Evolutionary conservation across 2,888 invertebrate genomes (phyloP), one percentile per base, ranked within the genome.

Genomic region (Chamaedrilus cognettii): DNA sequence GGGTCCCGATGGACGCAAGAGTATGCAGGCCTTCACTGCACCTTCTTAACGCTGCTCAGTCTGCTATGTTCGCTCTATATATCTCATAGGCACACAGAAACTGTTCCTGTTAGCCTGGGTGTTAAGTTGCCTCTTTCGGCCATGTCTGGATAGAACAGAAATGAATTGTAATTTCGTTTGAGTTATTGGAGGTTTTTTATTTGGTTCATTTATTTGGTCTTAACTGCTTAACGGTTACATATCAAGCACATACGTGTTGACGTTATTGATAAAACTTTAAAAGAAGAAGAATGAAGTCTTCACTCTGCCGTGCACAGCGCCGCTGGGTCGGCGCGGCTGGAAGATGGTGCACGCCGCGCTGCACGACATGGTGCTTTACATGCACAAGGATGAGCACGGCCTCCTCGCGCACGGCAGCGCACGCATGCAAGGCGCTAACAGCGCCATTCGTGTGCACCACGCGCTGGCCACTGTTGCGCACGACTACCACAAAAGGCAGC

Each of bases 321-420:
- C 87, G 60, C 91, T 98, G 84, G 98, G 99, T 56, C 94, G 96
- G 82, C 90, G 99, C 77, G 94, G 96, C 65, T 99, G 99, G 99
- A 96, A 95, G 86, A 97, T 97, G 96, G 95, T 94, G 86, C 97
- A 95, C 87, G 96, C 95, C 82, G 94, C 96, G 70, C 87, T 99
- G 74, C 89, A 95, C 72, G 99, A 98, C 86, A 88, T 98, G 84
- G 93, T 97, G 73, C 87, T 99, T 74, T 97, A 96, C 85, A 87
- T 99, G 78, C 96, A 97, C 86, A 96, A 96, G 71, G 82, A 86
- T 66, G 80, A 82, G 70, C 79, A 81, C 64, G 78, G n/a, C 3
- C 30, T 49, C 3, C 80, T 86, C 68, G 80, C 80, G 69, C 79
- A 81, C 64, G 78, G 76, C 61, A 74, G 76, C 69, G 79, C 78